phyloP scores from a whole-genome alignment of 2,113 vertebrate species.

The Colinus virginianus region DNA sequence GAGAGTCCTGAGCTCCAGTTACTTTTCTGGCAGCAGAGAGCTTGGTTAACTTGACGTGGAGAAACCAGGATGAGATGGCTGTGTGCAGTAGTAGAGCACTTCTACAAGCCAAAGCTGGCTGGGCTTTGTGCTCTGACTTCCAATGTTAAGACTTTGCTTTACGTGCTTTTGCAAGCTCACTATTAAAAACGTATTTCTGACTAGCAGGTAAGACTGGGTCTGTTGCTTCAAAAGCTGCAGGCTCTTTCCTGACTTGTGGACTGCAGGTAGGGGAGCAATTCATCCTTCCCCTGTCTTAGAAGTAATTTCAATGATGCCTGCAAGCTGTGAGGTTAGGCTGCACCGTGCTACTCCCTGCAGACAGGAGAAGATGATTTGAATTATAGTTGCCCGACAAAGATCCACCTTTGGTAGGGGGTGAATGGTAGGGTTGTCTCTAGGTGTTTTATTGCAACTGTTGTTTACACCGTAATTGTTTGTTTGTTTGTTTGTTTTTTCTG shows the following conservation, averaged over 20 bases:
- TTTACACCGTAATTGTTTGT: background rate
- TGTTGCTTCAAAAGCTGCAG: background rate
- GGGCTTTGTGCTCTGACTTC: background rate
- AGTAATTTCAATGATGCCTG: background rate
- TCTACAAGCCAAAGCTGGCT: background rate
- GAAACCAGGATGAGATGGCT: background rate
- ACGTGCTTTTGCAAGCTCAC: background rate
- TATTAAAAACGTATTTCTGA: background rate
- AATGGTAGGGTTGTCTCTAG: background rate
- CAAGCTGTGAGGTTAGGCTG: background rate
- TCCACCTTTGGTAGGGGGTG: too few species aligned
- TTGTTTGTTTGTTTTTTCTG: background rate
- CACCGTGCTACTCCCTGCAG: background rate
- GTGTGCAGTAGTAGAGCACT: background rate
- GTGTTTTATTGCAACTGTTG: background rate
- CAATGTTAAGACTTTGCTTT: background rate
- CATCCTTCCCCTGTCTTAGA: background rate
- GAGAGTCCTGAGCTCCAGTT: background rate
- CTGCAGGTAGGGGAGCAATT: background rate
- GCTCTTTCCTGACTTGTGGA: background rate
- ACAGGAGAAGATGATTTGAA: background rate
- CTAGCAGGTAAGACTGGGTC: background rate
- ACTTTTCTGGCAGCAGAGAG: background rate
- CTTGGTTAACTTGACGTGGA: background rate
- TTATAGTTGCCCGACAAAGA: background rate